phyloP scores from a whole-genome alignment of 2,888 invertebrate genomes.

The Anthrax anthrax region DNA sequence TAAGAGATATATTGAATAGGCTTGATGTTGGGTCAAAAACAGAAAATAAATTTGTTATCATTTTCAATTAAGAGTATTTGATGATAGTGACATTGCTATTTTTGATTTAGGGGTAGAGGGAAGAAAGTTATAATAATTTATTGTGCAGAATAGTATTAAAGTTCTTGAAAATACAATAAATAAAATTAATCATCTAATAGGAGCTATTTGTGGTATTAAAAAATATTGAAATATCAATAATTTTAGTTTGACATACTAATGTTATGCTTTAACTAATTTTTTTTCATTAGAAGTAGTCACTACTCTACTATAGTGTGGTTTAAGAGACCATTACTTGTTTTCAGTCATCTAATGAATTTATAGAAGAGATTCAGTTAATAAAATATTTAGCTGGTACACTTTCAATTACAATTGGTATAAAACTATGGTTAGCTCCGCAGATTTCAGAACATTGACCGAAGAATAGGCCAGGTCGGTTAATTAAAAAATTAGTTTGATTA shows the following conservation, averaged over 20 bases:
- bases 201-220: conserved; percentile 56
- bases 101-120: conserved; percentile 22
- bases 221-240: conserved; percentile 43
- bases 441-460: conserved; percentile 71
- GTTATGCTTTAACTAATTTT: conserved; percentile 41
- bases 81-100: conserved; percentile 20
- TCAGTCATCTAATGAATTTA: conserved; percentile 51
- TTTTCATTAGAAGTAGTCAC: conserved; percentile 46
- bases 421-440: conserved; percentile 65
- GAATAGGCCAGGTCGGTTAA: conserved; percentile 48
- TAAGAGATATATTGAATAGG: conserved; percentile 38
- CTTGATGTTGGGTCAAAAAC: conserved; percentile 49
- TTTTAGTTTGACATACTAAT: conserved; percentile 54
- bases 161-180: conserved; percentile 30
- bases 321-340: conserved; percentile 57
- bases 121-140: conserved; percentile 39
- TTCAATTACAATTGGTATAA: conserved; percentile 62
- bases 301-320: conserved; percentile 49
- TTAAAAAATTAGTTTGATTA: conserved; percentile 47
- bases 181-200: conserved; percentile 39
- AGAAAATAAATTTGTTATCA: conserved; percentile 54
- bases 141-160: conserved; percentile 38
- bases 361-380: conserved; percentile 41
- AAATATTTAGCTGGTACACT: conserved; percentile 39
- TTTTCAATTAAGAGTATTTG: conserved; percentile 38